These are phyloP conservation scores for Orthonychiurus folsomi DNA, from an alignment of 2,888 invertebrate genomes.

Conservation along the genomic window DNA sequence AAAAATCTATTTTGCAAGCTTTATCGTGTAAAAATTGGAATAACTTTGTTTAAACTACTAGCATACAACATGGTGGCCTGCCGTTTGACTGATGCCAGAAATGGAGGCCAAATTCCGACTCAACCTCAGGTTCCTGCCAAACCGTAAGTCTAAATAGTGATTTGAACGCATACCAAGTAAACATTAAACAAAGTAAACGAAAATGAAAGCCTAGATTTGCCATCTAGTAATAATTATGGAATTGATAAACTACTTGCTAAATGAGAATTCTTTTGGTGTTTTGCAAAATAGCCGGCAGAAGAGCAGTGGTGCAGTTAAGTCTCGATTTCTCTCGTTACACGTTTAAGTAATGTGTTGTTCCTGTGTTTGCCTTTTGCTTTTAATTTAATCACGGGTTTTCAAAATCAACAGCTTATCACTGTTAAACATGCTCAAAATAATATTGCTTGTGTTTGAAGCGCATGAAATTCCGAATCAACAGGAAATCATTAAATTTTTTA, in stretches of 20 bases:
- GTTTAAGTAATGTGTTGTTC: not conserved
- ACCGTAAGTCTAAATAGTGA: conserved; percentile 75
- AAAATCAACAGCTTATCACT: too few relatives aligned
- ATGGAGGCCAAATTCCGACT: conserved; percentile 60
- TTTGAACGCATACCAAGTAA: too few relatives aligned
- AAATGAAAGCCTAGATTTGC: too few relatives aligned
- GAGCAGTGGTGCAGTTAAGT: conserved; percentile 40
- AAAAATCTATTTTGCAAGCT: not conserved
- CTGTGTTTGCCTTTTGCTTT: conserved; percentile 5
- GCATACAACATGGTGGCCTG: conserved; percentile 98
- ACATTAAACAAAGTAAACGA: too few relatives aligned
- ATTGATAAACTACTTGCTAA: too few relatives aligned
- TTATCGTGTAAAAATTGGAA: conserved; percentile 10
- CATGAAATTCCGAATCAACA: not conserved
- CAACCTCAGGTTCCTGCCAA: conserved; percentile 92
- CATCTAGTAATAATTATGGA: too few relatives aligned
- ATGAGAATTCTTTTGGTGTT: conserved; percentile 14
- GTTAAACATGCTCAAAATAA: too few relatives aligned
- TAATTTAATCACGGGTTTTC: not conserved
- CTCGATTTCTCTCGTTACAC: conserved; percentile 18
- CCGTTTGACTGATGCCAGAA: conserved; percentile 73
- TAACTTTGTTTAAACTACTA: conserved; percentile 45
- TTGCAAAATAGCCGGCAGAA: conserved; percentile 30
- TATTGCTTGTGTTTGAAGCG: too few relatives aligned
- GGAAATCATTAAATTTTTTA: not conserved